These are phyloP conservation scores for Tetramorium parvispinum DNA, from an alignment of 1,140 invertebrate species.

Conservation along the genomic window DNA sequence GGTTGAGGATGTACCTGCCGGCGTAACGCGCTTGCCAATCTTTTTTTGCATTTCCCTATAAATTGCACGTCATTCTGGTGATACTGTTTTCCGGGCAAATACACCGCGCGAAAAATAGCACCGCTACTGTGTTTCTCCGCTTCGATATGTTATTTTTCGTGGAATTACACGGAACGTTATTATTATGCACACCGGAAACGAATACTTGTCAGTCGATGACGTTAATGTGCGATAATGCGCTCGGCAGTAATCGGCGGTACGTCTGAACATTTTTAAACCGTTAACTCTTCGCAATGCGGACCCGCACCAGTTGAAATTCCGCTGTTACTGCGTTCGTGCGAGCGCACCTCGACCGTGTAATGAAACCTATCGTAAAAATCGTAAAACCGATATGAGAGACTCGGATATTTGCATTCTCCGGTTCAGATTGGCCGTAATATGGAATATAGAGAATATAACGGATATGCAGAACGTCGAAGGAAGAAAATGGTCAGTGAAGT, in stretches of 20 bases:
- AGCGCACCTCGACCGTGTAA: conserved; percentile 56
- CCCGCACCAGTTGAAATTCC: conserved; percentile 34
- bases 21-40: conserved; percentile 52
- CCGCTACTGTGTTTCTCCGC: conserved; percentile 18
- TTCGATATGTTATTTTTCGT: conserved; percentile 41
- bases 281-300: conserved; percentile 19
- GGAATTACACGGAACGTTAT: conserved; percentile 36
- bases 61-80: conserved; percentile 55
- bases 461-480: conserved; percentile 37
- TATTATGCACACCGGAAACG: conserved; percentile 6
- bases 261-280: conserved; percentile 32
- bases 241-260: neutral
- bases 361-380: conserved; percentile 77
- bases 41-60: conserved; percentile 62
- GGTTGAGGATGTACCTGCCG: conserved; percentile 49
- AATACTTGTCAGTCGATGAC: conserved; percentile 46
- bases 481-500: conserved; percentile 31
- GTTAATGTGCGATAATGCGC: conserved; percentile 42
- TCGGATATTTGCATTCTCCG: conserved; percentile 68
- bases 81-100: conserved; percentile 55
- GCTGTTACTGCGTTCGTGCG: conserved; percentile 30
- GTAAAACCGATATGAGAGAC: conserved; percentile 72
- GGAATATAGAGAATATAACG: conserved; percentile 64
- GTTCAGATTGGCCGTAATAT: conserved; percentile 64
- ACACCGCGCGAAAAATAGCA: conserved; percentile 55